Percentiles rank a stretch among this genome's conserved stretches.
phyloP scores from a whole-genome alignment of 2,797 vertebrate species.

The Acanthurus lineatus region DNA sequence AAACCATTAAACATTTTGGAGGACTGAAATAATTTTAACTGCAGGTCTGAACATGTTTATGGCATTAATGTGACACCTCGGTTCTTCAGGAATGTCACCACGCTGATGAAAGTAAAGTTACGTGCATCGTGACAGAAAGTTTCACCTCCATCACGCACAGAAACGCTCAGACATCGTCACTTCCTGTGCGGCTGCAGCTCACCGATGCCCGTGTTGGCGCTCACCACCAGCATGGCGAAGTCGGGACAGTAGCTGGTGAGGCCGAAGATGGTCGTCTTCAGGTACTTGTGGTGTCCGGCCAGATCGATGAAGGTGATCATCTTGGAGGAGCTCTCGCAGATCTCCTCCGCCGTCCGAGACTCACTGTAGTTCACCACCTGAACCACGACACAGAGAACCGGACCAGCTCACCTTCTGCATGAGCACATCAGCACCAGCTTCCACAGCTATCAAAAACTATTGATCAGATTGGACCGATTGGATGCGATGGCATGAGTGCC shows the following conservation, averaged over 20 bases:
- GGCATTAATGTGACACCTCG: too few species aligned
- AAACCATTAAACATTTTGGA: too few species aligned
- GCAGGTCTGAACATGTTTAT: too few species aligned
- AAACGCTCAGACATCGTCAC: too few species aligned
- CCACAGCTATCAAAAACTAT: not conserved
- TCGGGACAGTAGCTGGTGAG: slow-evolving; percentile 98
- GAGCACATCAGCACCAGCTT: not conserved
- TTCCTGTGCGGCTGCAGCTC: slow-evolving; percentile 64
- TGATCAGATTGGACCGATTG: not conserved
- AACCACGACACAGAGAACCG: fast-evolving
- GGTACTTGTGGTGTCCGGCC: slow-evolving; percentile 97
- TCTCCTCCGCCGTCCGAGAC: slow-evolving; percentile 95
- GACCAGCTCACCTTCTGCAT: too few species aligned
- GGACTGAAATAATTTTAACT: too few species aligned
- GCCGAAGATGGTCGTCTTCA: slow-evolving; percentile 98
- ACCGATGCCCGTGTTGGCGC: slow-evolving; percentile 98
- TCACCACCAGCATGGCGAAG: slow-evolving; percentile 97
- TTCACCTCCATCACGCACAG: too few species aligned
- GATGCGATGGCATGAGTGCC: too few species aligned
- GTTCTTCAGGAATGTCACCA: too few species aligned
- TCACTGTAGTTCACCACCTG: slow-evolving; percentile 99
- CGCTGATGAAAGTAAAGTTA: too few species aligned
- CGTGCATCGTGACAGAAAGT: too few species aligned
- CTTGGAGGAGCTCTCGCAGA: slow-evolving; percentile 97
- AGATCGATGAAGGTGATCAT: slow-evolving; percentile 99